These are phyloP conservation scores for Heliconius hewitsoni DNA, from an alignment of 1,140 invertebrate species.

Conservation along the genomic window DNA sequence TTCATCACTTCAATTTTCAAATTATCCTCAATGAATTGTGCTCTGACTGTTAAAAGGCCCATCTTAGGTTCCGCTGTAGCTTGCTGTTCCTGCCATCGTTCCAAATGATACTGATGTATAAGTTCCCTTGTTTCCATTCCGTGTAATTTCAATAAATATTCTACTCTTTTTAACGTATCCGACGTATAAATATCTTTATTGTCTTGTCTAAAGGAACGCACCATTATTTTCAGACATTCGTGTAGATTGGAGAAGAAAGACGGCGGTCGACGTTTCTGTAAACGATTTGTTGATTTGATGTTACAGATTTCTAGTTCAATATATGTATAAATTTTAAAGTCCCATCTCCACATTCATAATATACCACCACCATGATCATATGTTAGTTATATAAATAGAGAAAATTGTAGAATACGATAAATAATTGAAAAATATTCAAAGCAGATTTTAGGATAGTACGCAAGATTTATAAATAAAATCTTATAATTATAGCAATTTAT, in stretches of 20 bases:
- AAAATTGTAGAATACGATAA: neutral
- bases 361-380: constrained; percentile 40
- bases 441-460: neutral
- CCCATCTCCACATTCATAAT: constrained; percentile 32
- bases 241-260: constrained; percentile 94
- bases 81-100: constrained; percentile 87
- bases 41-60: constrained; percentile 86
- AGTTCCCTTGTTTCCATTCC: constrained; percentile 92
- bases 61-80: constrained; percentile 83
- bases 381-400: constrained; percentile 28
- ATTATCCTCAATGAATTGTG: constrained; percentile 84
- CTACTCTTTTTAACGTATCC: constrained; percentile 85
- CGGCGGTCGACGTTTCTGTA: constrained; percentile 90
- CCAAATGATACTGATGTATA: constrained; percentile 91
- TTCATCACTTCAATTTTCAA: constrained; percentile 91
- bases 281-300: constrained; percentile 47
- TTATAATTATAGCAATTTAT: too few species aligned
- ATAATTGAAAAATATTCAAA: neutral
- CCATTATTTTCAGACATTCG: constrained; percentile 91
- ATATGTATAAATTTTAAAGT: neutral
- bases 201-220: constrained; percentile 92
- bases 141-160: constrained; percentile 88
- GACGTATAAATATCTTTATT: constrained; percentile 79
- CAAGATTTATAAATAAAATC: too few species aligned
- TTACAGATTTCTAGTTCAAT: constrained; percentile 12